A percentile compares a stretch with the other conserved stretches of the same genome.
phyloP scores from a whole-genome alignment of 2,797 vertebrate genomes.

The Semaprochilodus insignis region DNA sequence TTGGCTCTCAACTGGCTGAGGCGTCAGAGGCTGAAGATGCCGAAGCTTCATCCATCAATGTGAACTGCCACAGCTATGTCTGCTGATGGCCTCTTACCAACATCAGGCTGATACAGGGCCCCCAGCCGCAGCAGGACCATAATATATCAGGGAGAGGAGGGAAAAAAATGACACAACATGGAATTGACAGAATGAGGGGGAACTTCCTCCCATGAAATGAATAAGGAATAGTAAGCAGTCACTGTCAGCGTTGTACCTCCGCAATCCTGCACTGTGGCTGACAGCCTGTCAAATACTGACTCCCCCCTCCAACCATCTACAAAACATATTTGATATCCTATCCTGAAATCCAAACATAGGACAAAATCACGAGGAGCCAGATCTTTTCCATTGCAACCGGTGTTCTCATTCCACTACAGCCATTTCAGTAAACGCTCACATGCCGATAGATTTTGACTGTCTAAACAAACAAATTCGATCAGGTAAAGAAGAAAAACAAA shows the following conservation, averaged over 20 bases:
- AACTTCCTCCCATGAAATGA: not conserved
- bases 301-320: not conserved
- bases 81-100: not conserved
- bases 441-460: not conserved
- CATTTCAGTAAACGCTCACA: not conserved
- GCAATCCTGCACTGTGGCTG: not conserved
- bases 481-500: conserved; percentile 21
- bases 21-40: conserved; percentile 45
- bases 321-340: conserved; percentile 12
- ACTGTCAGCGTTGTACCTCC: not conserved
- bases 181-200: conserved; percentile 8
- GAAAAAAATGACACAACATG: conserved; percentile 1
- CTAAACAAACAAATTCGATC: conserved; percentile 17
- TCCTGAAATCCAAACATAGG: conserved; percentile 7
- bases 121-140: not conserved
- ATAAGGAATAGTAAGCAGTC: conserved; percentile 20
- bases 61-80: conserved; percentile 15
- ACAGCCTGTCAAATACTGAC: not conserved
- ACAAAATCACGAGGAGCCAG: conserved; percentile 1
- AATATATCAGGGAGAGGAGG: not conserved
- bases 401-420: not conserved
- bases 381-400: conserved; percentile 3
- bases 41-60: conserved; percentile 40
- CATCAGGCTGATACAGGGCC: not conserved
- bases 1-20: conserved; percentile 23